Conservation (phyloP, 2,888 invertebrate species). For the Oeneis ivallda region DNA sequence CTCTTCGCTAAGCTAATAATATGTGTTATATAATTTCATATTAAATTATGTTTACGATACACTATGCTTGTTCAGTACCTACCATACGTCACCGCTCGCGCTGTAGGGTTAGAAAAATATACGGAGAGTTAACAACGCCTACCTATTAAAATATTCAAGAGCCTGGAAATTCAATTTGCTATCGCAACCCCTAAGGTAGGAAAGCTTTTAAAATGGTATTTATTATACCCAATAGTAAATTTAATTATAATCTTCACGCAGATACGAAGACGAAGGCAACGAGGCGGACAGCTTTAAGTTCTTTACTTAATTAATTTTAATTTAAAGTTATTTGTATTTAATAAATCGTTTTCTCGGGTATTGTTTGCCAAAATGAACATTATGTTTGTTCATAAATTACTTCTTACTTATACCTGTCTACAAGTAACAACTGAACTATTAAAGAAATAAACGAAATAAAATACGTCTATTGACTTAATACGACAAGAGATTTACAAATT, state of each 20-base stretch:
- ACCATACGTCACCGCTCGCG: constrained; percentile 36
- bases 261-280: background rate
- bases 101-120: constrained; percentile 45
- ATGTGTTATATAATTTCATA: background rate
- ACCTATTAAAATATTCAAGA: constrained; percentile 66
- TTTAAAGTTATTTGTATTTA: background rate
- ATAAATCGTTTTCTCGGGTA: background rate
- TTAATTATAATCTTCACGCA: constrained; percentile 11
- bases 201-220: constrained; percentile 48
- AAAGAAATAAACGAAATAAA: too few relatives aligned
- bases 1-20: background rate
- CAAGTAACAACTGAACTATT: too few relatives aligned
- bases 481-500: too few relatives aligned
- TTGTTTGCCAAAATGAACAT: background rate
- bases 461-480: too few relatives aligned
- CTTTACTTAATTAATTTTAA: background rate
- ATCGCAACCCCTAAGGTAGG: constrained; percentile 58
- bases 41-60: constrained; percentile 20
- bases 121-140: constrained; percentile 59
- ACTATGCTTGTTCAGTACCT: constrained; percentile 46
- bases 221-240: constrained; percentile 18
- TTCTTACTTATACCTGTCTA: background rate
- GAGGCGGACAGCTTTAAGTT: background rate
- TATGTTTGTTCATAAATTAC: background rate
- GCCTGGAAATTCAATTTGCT: constrained; percentile 69